phyloP scores from a whole-genome alignment of 2,797 vertebrate genomes.

The Brachyalestes nurse region DNA sequence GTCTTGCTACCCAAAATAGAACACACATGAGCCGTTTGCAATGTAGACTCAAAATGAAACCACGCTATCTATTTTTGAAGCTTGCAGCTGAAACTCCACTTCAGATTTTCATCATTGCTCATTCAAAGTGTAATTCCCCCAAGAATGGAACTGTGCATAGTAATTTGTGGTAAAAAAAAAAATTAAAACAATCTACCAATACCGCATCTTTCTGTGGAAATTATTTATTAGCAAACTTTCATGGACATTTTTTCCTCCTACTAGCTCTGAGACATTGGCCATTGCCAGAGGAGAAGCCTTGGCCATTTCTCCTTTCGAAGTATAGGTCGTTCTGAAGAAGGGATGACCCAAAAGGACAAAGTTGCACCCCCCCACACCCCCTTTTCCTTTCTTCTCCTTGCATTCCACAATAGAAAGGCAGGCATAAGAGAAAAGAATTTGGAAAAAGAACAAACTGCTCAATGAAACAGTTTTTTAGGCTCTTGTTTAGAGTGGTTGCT shows the following conservation, averaged over 20 bases:
- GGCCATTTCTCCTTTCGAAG: constrained; percentile 37
- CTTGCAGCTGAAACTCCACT: constrained; percentile 39
- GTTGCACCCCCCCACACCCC: background rate
- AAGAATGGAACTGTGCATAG: constrained; percentile 25
- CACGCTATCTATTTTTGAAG: constrained; percentile 42
- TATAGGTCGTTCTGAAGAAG: constrained; percentile 37
- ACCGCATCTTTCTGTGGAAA: constrained; percentile 52
- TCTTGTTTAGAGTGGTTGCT: constrained; percentile 47
- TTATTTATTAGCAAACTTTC: constrained; percentile 57
- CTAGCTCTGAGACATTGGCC: constrained; percentile 21
- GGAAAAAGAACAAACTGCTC: constrained; percentile 54
- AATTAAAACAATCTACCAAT: constrained; percentile 45
- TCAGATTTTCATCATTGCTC: constrained; percentile 38
- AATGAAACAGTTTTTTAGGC: constrained; percentile 54
- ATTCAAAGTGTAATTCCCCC: background rate
- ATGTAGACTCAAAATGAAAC: constrained; percentile 45
- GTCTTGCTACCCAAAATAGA: constrained; percentile 33
- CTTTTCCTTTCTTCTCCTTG: constrained; percentile 20
- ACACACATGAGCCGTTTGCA: constrained; percentile 38
- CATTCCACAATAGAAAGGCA: constrained; percentile 32
- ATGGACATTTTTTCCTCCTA: constrained; percentile 40
- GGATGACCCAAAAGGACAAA: constrained; percentile 33
- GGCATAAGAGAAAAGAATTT: constrained; percentile 39
- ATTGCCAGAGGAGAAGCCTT: constrained; percentile 35
- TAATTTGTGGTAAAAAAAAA: constrained; percentile 43